Percentiles rank a stretch among this genome's conserved stretches.
Evolutionary conservation across 2,888 invertebrate genomes (phyloP).

Genomic region (Acrobasis consociella): DNA sequence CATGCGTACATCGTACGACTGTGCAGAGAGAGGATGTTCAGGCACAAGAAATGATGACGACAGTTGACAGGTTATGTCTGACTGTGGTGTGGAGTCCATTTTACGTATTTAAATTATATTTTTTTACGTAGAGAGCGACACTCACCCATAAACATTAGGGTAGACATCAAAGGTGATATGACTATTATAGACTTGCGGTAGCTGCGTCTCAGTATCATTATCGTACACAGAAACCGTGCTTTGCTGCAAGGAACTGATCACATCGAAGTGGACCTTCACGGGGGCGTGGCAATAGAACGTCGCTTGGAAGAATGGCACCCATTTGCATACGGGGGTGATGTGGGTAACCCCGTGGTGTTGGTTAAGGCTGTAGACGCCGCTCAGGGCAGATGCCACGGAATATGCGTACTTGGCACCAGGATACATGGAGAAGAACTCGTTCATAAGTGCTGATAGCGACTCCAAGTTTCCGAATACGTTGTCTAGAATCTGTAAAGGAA

Average conservation of each 20-base stretch:
- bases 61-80: too few relatives aligned
- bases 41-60: too few relatives aligned
- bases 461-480: slow-evolving; percentile 63
- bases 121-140: slow-evolving; percentile 20
- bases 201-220: slow-evolving; percentile 56
- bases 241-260: slow-evolving; percentile 52
- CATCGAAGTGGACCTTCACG: slow-evolving; percentile 67
- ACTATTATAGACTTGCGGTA: slow-evolving; percentile 60
- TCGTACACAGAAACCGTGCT: slow-evolving; percentile 59
- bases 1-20: too few relatives aligned
- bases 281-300: slow-evolving; percentile 62
- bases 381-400: slow-evolving; percentile 64
- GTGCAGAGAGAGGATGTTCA: too few relatives aligned
- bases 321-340: slow-evolving; percentile 56
- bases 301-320: slow-evolving; percentile 72
- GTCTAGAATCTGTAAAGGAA: slow-evolving; percentile 57
- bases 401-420: slow-evolving; percentile 63
- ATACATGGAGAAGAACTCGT: slow-evolving; percentile 65
- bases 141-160: slow-evolving; percentile 63
- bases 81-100: too few relatives aligned
- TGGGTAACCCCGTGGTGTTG: slow-evolving; percentile 50
- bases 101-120: too few relatives aligned
- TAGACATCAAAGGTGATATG: slow-evolving; percentile 61
- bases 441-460: slow-evolving; percentile 61
- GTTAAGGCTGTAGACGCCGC: slow-evolving; percentile 54